Evolutionary conservation across 2,888 invertebrate species (phyloP), one percentile per base, ranked within the genome.

Genomic region (Polyommatus icarus): DNA sequence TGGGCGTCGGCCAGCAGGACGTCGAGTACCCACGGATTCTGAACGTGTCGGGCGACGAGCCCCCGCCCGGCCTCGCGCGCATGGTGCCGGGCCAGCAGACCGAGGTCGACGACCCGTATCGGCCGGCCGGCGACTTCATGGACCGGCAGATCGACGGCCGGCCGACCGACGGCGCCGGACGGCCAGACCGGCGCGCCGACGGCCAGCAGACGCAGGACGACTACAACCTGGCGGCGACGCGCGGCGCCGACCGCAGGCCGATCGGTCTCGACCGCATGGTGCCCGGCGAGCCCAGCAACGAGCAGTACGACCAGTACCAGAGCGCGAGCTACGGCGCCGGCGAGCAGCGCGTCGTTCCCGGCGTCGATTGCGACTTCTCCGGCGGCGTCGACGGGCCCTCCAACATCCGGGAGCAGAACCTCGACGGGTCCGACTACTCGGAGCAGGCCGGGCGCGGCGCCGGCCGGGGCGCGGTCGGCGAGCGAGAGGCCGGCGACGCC

Each of bases 1-100:
- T 96, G 92, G 96, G 96, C 3, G 91, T 96, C 0, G 96, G 96
- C 0, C 96, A 96, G 85, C 95, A 95, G 75, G 96, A 96, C 83
- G 84, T 94, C 50, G 95, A 94, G 82, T 94, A 93, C 79, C 89
- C 85, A 77, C 90, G 88, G 80, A 87, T 84, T 79, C 83, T 89
- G 59, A 90, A 87, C 82, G 86, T 89, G 78, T 85, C 88, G 61
- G 87, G 88, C 1, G 94, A 94, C 77, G 95, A 95, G 78, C 95
- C 95, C 29, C 94, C 94, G 18, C 95, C 95, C 1, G 93, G 94
- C 0, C 84, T 95, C 40, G 89, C 95, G 71, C 88, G 94, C 72
- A 95, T 95, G 93, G 92, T 95, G 46, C 95, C 92, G 7, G 95
- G 94, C 20, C 94, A 94, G 82, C 92, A 92, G 80, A 94, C 91